These are phyloP conservation scores for Amblyjoppa fuscipennis DNA, from an alignment of 2,888 invertebrate genomes.

Conservation along the genomic window DNA sequence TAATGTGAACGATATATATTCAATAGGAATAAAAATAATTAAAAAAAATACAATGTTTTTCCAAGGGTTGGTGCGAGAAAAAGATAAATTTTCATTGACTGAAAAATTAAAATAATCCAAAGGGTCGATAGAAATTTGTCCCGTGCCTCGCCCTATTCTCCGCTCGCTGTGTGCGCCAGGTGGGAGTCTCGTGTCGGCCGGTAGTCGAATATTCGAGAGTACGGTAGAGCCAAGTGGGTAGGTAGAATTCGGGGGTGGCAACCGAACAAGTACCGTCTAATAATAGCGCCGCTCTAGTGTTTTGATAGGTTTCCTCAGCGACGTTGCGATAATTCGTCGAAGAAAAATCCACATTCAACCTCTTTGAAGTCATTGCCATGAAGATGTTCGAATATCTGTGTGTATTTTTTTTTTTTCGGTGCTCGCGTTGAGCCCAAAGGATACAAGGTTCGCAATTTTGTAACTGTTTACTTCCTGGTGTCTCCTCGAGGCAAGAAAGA, in stretches of 20 bases:
- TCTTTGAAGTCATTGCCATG: not conserved
- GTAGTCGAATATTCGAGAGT: conserved; percentile 25
- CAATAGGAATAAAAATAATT: no score
- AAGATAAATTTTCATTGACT: not conserved
- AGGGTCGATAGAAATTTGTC: conserved; percentile 1
- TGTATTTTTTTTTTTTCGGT: not conserved
- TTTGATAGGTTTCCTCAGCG: conserved; percentile 7
- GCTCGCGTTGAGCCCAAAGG: not conserved
- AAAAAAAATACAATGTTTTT: not conserved
- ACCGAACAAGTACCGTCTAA: conserved; percentile 29
- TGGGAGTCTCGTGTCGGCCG: conserved; percentile 28
- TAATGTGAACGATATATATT: no score
- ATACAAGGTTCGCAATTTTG: not conserved
- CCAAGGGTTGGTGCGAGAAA: not conserved
- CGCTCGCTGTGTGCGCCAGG: not conserved
- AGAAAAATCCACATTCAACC: not conserved
- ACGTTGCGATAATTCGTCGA: conserved; percentile 17
- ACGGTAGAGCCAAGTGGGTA: conserved; percentile 33
- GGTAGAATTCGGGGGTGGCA: conserved; percentile 40
- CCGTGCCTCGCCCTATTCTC: conserved; percentile 7
- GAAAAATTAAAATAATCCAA: not conserved
- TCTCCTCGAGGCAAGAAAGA: not conserved
- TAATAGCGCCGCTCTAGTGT: conserved; percentile 19
- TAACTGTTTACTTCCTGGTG: not conserved
- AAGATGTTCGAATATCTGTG: not conserved